Percentiles rank a stretch among this genome's conserved stretches.
These are phyloP conservation scores for Dicerorhinus sumatrensis DNA, from an alignment of 2,113 vertebrate genomes.

Conservation along the genomic window DNA sequence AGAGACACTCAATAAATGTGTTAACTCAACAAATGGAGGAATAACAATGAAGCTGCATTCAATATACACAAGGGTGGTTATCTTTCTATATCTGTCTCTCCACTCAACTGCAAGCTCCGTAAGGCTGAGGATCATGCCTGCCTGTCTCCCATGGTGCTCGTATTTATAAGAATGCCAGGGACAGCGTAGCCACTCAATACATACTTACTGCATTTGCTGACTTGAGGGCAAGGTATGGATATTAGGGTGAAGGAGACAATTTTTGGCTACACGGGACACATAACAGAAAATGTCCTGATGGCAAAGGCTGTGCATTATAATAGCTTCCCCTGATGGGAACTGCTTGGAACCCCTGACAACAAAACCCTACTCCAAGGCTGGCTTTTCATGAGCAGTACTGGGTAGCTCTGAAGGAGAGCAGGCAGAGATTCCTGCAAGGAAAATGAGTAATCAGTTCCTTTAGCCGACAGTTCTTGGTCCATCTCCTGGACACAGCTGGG, in stretches of 20 bases:
- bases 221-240: no score
- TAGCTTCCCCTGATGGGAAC: no score
- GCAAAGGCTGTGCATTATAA: background rate
- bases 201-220: background rate
- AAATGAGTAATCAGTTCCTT: no score
- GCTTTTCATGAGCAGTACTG: background rate
- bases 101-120: rapidly evolving
- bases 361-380: background rate
- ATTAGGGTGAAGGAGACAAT: background rate
- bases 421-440: no score
- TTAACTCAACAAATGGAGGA: background rate
- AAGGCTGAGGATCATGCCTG: no score
- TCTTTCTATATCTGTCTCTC: background rate
- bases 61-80: rapidly evolving
- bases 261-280: background rate
- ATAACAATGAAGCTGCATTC: rapidly evolving
- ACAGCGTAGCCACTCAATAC: rapidly evolving
- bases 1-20: background rate
- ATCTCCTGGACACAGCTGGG: background rate
- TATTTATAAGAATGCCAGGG: background rate
- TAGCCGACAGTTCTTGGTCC: background rate
- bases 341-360: background rate
- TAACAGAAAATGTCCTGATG: background rate
- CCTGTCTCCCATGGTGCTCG: background rate
- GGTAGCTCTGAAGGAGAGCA: background rate